Evolutionary conservation across 1,140 invertebrate genomes (phyloP).

Genomic region (Hycleus phaleratus): DNA sequence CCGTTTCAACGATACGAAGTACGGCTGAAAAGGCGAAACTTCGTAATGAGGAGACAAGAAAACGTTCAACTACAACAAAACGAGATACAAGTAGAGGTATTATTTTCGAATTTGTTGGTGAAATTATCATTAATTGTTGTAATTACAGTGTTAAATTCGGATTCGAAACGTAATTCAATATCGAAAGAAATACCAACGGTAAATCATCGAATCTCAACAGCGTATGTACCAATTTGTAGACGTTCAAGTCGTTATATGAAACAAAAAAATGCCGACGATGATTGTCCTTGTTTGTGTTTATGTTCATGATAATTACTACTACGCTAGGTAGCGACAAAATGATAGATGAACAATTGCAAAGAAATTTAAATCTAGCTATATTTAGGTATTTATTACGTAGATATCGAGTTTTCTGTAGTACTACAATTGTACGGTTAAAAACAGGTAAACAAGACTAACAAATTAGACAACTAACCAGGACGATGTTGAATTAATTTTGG

Average conservation of each 20-base stretch:
- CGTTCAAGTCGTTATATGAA: constrained; percentile 29
- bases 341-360: constrained; percentile 8
- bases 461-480: too few species aligned
- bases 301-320: constrained; percentile 36
- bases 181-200: neutral
- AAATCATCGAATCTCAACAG: constrained; percentile 33
- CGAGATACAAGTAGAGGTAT: constrained; percentile 27
- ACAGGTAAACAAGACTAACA: too few species aligned
- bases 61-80: constrained; percentile 17
- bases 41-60: constrained; percentile 28
- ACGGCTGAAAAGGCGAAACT: constrained; percentile 35
- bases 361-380: neutral
- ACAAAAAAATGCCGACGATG: constrained; percentile 10
- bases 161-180: neutral
- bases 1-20: constrained; percentile 41
- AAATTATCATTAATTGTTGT: neutral
- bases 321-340: constrained; percentile 32
- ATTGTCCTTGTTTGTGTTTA: constrained; percentile 39
- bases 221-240: constrained; percentile 40
- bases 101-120: neutral
- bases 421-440: too few species aligned
- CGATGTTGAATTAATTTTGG: too few species aligned
- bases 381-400: neutral
- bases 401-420: too few species aligned
- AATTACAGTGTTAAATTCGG: constrained; percentile 1